phyloP scores from a whole-genome alignment of 1,140 invertebrate species.

The Zaprionus vittiger region DNA sequence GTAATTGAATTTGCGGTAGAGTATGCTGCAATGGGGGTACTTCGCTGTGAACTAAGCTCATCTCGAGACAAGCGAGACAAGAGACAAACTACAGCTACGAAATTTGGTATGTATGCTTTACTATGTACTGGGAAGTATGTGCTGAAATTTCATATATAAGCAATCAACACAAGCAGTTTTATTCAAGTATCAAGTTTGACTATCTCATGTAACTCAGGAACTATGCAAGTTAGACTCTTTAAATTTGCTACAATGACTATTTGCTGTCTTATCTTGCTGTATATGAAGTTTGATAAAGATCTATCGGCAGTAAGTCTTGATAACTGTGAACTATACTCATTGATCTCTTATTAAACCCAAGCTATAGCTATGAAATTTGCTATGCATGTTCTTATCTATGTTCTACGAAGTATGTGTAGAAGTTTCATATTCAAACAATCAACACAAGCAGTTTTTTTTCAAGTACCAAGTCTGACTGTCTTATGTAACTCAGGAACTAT shows the following conservation, averaged over 20 bases:
- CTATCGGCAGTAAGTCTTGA: not conserved
- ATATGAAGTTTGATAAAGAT: not conserved
- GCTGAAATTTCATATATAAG: not conserved
- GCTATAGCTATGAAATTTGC: not conserved
- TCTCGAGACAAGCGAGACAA: not conserved
- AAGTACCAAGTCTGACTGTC: not conserved
- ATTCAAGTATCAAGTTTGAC: not conserved
- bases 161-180: not conserved
- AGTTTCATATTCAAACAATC: not conserved
- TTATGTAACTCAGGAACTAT: not conserved
- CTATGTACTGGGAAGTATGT: accelerated
- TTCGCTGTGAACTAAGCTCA: not conserved
- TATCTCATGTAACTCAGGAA: not conserved
- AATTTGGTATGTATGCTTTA: not conserved
- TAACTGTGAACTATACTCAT: not conserved
- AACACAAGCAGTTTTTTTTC: not conserved
- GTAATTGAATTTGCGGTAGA: not conserved
- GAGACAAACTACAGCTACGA: not conserved
- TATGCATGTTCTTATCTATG: too few relatives aligned
- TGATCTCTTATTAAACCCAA: not conserved
- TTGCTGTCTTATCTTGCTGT: accelerated
- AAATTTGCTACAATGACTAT: not conserved
- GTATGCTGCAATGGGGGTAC: not conserved
- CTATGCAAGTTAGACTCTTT: not conserved
- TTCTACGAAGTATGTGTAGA: too few relatives aligned